phyloP scores from a whole-genome alignment of 2,888 invertebrate genomes.

The Oxytorus armatus region DNA sequence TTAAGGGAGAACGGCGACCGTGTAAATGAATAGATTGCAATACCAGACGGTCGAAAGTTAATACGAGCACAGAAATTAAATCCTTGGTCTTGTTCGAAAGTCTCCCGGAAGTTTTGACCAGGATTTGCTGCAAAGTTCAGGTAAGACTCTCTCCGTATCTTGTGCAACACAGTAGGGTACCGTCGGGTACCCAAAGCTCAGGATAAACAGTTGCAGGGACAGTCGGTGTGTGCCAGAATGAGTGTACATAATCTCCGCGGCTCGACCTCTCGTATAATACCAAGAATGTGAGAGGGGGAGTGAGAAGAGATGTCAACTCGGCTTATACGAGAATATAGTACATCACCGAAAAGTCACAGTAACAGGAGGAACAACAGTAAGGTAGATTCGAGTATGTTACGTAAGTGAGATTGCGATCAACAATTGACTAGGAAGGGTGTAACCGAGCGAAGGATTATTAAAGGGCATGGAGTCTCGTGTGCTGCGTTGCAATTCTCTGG shows the following conservation, averaged over 20 bases:
- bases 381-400: constrained; percentile 62
- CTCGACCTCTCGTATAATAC: constrained; percentile 4
- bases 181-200: constrained; percentile 41
- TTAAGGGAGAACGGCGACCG: no score
- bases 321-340: constrained; percentile 11
- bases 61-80: background rate
- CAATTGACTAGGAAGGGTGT: constrained; percentile 71
- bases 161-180: background rate
- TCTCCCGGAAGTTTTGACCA: constrained; percentile 32
- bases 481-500: constrained; percentile 52
- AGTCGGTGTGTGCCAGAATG: constrained; percentile 40
- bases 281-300: background rate
- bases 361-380: constrained; percentile 37
- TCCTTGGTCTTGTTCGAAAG: constrained; percentile 28
- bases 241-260: constrained; percentile 60
- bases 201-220: constrained; percentile 52
- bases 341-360: constrained; percentile 29
- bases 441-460: constrained; percentile 70
- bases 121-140: constrained; percentile 41
- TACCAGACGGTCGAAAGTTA: constrained; percentile 24
- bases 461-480: constrained; percentile 69
- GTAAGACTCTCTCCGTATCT: constrained; percentile 37
- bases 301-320: constrained; percentile 20
- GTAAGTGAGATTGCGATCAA: constrained; percentile 76
- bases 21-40: constrained; percentile 1